phyloP scores from a whole-genome alignment of 1,140 invertebrate genomes.

The Drosophila mauritiana region DNA sequence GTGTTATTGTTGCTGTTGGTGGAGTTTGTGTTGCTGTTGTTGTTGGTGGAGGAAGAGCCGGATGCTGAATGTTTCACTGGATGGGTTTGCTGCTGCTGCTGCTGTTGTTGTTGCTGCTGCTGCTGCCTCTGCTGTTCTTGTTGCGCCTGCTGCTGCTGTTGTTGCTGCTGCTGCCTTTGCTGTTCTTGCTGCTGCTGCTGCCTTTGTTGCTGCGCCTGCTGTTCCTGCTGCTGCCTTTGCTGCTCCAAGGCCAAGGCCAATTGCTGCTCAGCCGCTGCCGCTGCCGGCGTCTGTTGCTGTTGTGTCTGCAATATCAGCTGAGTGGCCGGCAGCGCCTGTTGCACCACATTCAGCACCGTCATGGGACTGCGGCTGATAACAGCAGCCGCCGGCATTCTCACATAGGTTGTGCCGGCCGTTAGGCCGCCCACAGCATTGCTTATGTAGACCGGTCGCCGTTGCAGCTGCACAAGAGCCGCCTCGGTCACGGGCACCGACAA shows the following conservation, averaged over 20 bases:
- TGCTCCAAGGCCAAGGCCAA: conserved; percentile 35
- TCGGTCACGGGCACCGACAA: conserved; percentile 77
- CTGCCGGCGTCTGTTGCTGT: conserved; percentile 40
- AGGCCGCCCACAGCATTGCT: conserved; percentile 73
- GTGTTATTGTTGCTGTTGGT: conserved; percentile 21
- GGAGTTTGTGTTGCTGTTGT: conserved; percentile 26
- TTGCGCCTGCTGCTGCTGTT: conserved; percentile 26
- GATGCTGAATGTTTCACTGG: conserved; percentile 12
- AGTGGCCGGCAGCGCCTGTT: conserved; percentile 68
- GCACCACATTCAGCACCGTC: conserved; percentile 82
- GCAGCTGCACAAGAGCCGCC: conserved; percentile 70
- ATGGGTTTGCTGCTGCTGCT: conserved; percentile 24
- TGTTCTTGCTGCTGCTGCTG: conserved; percentile 19
- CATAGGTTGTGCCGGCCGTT: conserved; percentile 68
- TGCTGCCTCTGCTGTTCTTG: conserved; percentile 10
- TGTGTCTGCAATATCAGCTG: conserved; percentile 75
- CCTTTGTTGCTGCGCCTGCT: conserved; percentile 22
- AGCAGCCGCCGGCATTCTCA: conserved; percentile 72
- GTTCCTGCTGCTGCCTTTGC: conserved; percentile 35
- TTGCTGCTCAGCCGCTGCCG: conserved; percentile 16
- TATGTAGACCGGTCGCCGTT: conserved; percentile 79
- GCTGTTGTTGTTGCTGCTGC: conserved; percentile 27
- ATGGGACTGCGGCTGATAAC: conserved; percentile 81
- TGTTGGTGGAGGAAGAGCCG: conserved; percentile 11
- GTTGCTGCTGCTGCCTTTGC: conserved; percentile 21